Conservation (phyloP, 2,113 vertebrate species). For the Psilopsiagon aurifrons region DNA sequence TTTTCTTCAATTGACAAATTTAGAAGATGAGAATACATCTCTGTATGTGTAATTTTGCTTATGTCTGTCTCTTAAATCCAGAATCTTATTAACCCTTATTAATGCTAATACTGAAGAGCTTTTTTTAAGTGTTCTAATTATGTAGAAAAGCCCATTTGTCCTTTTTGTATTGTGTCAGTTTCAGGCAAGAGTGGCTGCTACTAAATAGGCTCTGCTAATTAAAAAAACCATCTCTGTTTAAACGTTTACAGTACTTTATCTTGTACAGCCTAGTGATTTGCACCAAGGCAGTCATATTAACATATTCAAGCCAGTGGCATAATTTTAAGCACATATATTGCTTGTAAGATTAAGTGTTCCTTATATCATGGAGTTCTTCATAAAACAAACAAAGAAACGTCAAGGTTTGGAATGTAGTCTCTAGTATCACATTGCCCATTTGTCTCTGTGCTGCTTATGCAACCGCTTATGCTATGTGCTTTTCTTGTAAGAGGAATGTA, state of each 20-base stretch:
- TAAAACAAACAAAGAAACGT: constrained; percentile 33
- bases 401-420: constrained; percentile 16
- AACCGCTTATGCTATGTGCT: neutral
- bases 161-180: neutral
- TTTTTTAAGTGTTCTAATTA: neutral
- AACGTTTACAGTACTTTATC: neutral
- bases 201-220: neutral
- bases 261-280: neutral
- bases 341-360: constrained; percentile 5
- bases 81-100: neutral
- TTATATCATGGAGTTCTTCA: neutral
- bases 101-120: neutral
- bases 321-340: neutral
- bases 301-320: neutral
- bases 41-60: neutral
- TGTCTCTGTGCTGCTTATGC: neutral
- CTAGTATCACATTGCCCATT: neutral
- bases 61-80: neutral
- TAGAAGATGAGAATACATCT: neutral
- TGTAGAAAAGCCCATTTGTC: accelerated
- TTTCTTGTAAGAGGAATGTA: constrained; percentile 37
- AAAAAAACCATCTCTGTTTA: neutral
- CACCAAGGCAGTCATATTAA: neutral
- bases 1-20: neutral
- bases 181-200: neutral